These are phyloP conservation scores for Synanthedon vespiformis DNA, from an alignment of 2,888 invertebrate genomes.

Conservation along the genomic window DNA sequence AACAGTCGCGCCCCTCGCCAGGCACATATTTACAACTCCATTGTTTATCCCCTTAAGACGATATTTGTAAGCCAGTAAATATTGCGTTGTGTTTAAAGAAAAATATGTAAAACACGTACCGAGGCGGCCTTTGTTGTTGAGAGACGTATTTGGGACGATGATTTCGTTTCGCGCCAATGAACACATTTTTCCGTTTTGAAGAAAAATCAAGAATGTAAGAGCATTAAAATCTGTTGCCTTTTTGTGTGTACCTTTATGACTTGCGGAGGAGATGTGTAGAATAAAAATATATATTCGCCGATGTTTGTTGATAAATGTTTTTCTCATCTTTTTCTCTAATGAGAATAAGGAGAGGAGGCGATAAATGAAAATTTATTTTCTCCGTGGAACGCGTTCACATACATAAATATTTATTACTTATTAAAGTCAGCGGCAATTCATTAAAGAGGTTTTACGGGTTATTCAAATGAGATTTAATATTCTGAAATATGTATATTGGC, in stretches of 20 bases:
- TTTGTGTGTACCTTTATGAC: constrained; percentile 35
- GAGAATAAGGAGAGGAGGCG: constrained; percentile 42
- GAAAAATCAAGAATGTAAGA: constrained; percentile 45
- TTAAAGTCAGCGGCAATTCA: constrained; percentile 46
- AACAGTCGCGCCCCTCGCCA: constrained; percentile 21
- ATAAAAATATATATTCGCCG: constrained; percentile 32
- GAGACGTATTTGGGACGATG: constrained; percentile 54
- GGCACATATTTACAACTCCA: constrained; percentile 43
- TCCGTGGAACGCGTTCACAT: constrained; percentile 31
- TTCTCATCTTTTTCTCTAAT: constrained; percentile 45
- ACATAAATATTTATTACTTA: constrained; percentile 51
- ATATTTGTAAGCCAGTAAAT: constrained; percentile 44
- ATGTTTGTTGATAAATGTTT: constrained; percentile 43
- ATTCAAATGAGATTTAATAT: constrained; percentile 38
- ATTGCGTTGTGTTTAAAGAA: constrained; percentile 47
- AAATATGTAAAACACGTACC: constrained; percentile 56
- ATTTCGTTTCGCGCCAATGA: constrained; percentile 57
- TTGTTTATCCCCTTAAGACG: constrained; percentile 52
- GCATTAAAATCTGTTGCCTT: constrained; percentile 46
- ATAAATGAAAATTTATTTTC: constrained; percentile 58
- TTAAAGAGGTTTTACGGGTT: constrained; percentile 42
- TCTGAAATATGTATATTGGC: constrained; percentile 16
- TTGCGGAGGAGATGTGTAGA: constrained; percentile 27
- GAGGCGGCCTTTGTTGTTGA: constrained; percentile 48
- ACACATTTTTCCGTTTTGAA: constrained; percentile 53